phyloP scores from a whole-genome alignment of 2,888 invertebrate genomes.

The Harmothoe impar region DNA sequence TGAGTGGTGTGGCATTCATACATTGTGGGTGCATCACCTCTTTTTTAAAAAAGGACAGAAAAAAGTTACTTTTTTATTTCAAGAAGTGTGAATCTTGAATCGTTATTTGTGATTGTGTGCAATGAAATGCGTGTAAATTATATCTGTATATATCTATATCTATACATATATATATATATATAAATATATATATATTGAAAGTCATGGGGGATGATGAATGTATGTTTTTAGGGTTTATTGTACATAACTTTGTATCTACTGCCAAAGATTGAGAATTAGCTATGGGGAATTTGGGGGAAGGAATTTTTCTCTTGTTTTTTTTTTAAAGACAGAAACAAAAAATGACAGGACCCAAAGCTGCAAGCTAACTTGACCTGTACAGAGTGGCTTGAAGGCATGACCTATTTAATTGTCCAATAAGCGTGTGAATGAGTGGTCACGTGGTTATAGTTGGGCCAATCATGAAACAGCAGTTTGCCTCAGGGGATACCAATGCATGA shows the following conservation, averaged over 20 bases:
- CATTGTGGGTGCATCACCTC: background rate
- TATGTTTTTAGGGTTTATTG: constrained; percentile 59
- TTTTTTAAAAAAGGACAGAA: background rate
- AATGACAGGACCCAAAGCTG: background rate
- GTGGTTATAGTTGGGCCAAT: constrained; percentile 39
- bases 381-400: constrained; percentile 37
- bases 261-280: constrained; percentile 59
- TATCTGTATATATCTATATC: constrained; percentile 51
- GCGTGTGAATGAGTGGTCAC: constrained; percentile 28
- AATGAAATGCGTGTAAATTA: constrained; percentile 48
- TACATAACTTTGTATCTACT: constrained; percentile 55
- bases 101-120: constrained; percentile 49
- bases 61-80: background rate
- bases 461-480: constrained; percentile 36
- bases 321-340: background rate
- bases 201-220: background rate
- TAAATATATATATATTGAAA: constrained; percentile 7
- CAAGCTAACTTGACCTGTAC: constrained; percentile 42
- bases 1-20: background rate
- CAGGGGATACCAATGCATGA: constrained; percentile 49
- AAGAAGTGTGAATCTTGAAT: constrained; percentile 35
- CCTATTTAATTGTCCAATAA: constrained; percentile 51
- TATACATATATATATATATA: constrained; percentile 16
- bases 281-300: constrained; percentile 8
- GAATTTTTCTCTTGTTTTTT: background rate